Conservation (phyloP, 2,797 vertebrate species). For the Vultur gryphus region DNA sequence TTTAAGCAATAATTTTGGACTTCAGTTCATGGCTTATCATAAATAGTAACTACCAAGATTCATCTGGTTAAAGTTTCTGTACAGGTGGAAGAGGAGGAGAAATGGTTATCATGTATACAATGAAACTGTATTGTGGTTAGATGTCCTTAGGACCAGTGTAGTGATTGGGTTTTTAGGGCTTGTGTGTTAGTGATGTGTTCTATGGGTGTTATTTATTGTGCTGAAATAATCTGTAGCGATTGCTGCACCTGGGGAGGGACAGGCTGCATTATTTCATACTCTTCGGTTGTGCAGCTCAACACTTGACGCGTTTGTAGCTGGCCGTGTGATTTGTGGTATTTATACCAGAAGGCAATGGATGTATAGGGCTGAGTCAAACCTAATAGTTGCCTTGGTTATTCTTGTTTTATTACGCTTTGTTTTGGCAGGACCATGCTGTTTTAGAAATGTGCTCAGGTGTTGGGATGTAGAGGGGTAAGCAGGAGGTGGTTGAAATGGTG, state of each 20-base stretch:
- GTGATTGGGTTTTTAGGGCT: neutral
- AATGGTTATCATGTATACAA: accelerated
- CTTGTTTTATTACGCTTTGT: neutral
- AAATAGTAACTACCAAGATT: neutral
- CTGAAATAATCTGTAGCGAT: neutral
- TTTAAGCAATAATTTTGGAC: neutral
- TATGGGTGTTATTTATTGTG: neutral
- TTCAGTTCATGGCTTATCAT: neutral
- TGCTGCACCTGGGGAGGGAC: neutral
- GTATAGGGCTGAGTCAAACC: neutral
- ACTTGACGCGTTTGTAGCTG: accelerated
- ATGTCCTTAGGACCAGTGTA: neutral
- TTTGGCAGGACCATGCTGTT: neutral
- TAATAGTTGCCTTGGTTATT: accelerated
- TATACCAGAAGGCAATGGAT: neutral
- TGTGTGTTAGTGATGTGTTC: neutral
- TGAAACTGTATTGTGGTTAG: accelerated
- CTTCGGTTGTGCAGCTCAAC: neutral
- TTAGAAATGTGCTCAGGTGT: neutral
- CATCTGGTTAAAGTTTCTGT: neutral
- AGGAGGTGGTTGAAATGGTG: neutral
- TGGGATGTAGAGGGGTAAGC: neutral
- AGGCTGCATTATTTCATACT: accelerated
- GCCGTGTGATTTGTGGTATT: accelerated
- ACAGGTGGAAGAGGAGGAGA: neutral